Base-by-base conservation (phyloP, 2,797 vertebrate genomes). In the Stomatorhinus walkeri region DNA sequence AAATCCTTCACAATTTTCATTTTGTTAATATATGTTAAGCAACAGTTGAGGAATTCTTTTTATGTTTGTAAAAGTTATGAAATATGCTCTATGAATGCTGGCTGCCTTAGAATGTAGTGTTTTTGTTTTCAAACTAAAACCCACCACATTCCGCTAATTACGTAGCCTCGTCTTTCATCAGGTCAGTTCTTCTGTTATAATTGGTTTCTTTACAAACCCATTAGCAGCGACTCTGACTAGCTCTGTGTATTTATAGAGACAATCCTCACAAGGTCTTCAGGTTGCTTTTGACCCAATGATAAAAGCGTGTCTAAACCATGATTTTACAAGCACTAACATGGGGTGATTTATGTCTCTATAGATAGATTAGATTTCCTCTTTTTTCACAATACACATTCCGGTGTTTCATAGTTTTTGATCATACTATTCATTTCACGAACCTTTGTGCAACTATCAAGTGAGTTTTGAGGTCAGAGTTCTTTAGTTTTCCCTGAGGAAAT, bases 231-330 rank as follows among this genome's bases (percentile, higher is more conserved):
- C 90, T 88, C 87, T 88, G 54, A 61, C 56, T 84, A 87, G 89
- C 59, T 64, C 87, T 87, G 40, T 61, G 32, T 89, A 72, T 92
- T 92, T 93, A 91, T 91, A 92, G 90, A 89, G 88, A 88, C 46
- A 43, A 87, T 81, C 43, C 87, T 88, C 88, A 84, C 64, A 90
- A 89, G 91, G 90, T 92, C 89, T 49, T 88, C 86, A 88, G 89
- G 81, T 90, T 89, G 88, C 52, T 81, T 87, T 90, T 89, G 90
- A 92, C 91, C 91, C 56, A 36, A 56, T 91, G 91, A 92, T 92
- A 90, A 92, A 91, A 90, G 91, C 83, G 90, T 91, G 88, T 49
- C 89, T 90, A 93, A 91, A 89, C 90, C 86, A 88, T 89, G 51
- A 88, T 91, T 92, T 90, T 90, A 91, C 89, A 88, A 87, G 87